Base-by-base conservation (phyloP, 2,888 invertebrate genomes). In the Drosophila mulleri region DNA sequence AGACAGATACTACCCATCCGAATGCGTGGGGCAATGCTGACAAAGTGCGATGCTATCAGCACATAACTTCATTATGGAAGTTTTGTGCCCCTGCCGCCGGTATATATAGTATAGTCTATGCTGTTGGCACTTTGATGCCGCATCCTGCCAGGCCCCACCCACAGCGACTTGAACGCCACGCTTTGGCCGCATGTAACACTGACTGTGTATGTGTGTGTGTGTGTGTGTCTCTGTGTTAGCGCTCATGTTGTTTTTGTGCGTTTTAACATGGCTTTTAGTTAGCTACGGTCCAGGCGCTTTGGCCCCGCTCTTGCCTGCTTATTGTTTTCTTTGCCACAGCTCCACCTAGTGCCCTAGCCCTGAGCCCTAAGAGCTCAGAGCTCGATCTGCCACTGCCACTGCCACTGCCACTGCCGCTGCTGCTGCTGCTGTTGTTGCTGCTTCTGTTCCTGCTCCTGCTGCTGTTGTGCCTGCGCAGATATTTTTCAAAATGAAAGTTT, bases 41-140 rank as follows among this genome's bases (percentile, higher is more conserved):
- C 84, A 86, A 86, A 86, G 74, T 83, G 83, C 73, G 84, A 82
- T 82, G 83, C 81, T 80, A 89, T 84, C 84, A 84, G 83, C 77
- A 83, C 80, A 84, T 90, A 91, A 90, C 91, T 91, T 91, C 86
- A 90, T 91, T 90, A 91, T 74, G 81, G 78, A 89, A 91, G 84
- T 90, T 88, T 82, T 68, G 69, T 72, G 77, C 64, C 68, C 67
- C 66, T 53, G 48, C 57, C 52, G 45, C 41, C 63, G 20, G 35
- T 52, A 14, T 35, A 35, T 26, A 35, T 26, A 39, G 37, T 39
- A 14, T 32, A 26, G 58, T 53, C 56, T 58, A 62, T 53, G 61
- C 66, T 75, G 64, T 47, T 62, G 59, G 67, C 64, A 68, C 79
- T 78, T 77, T 78, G 76, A 75, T 64, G 76, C 63, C 35, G 37